Base-by-base conservation (phyloP, 2,888 invertebrate genomes). In the Polietes domitor region DNA sequence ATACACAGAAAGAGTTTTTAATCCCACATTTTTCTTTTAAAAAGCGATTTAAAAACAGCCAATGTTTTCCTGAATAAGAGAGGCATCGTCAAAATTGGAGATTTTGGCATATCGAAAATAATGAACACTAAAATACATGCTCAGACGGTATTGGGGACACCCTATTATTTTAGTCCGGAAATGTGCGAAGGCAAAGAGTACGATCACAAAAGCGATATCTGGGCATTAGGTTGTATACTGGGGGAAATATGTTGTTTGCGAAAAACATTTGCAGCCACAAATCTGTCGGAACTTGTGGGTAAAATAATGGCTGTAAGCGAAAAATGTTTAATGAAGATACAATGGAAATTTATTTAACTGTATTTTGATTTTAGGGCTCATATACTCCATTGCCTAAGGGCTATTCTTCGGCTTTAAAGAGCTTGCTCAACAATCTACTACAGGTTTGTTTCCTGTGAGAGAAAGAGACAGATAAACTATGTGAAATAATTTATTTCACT, bases 101-200 rank as follows among this genome's bases (percentile, higher is more conserved):
- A 96, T 90, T 96, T 96, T 92, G 96, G 96, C 26, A 96, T 96
- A 86, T 95, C 95, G 0, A 96, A 96, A 91, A 94, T 95, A 88
- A 93, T 96, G 93, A 94, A 94, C 72, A 95, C 95, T 0, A 93
- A 93, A 91, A 93, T 94, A 32, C 94, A 94, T 87, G 95, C 95
- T 0, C 94, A 95, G 87, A 95, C 95, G 0, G 94, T 95, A 15
- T 92, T 96, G n/a, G 95, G 95, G 6, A 95, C 95, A 3, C 95
- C 95, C 0, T 95, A 95, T 89, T 96, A 96, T 89, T 94, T 96
- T 82, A 95, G 95, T 87, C 95, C 95, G 0, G 95, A 95, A 92
- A 95, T 95, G 95, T 96, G 96, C 90, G 95, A 96, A 91, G 96
- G 96, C 4, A 95, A 95, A 88, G 94, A 95, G 65, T 96, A 96